phyloP scores from a whole-genome alignment of 2,888 invertebrate genomes.

The Hyles lineata region DNA sequence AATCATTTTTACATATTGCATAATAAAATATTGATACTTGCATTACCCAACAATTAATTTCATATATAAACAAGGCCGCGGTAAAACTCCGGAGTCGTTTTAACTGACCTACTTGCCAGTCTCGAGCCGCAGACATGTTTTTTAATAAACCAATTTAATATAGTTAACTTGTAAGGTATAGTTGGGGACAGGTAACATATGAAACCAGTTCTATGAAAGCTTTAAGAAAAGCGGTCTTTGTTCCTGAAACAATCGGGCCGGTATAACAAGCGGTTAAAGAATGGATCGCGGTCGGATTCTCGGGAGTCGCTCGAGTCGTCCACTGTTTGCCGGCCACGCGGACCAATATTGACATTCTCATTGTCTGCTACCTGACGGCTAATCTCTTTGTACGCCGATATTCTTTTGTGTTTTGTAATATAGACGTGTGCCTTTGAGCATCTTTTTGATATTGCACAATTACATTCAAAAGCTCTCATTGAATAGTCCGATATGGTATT shows the following conservation, averaged over 20 bases:
- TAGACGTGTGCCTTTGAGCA: conserved; percentile 49
- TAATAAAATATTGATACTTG: not conserved
- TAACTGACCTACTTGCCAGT: not conserved
- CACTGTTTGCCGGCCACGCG: conserved; percentile 72
- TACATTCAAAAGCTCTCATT: conserved; percentile 12
- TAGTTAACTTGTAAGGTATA: conserved; percentile 10
- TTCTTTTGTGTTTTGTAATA: conserved; percentile 64
- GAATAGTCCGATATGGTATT: not conserved
- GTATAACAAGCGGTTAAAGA: conserved; percentile 55
- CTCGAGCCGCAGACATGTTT: conserved; percentile 12
- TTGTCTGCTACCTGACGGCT: conserved; percentile 76
- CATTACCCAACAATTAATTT: conserved; percentile 8
- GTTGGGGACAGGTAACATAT: conserved; percentile 5
- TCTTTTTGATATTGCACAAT: conserved; percentile 28
- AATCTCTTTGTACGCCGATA: conserved; percentile 71
- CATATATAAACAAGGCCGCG: conserved; percentile 1
- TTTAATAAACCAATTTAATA: conserved; percentile 20
- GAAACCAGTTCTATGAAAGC: conserved; percentile 28
- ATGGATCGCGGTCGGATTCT: conserved; percentile 65
- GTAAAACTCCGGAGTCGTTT: not conserved
- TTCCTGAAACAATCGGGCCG: conserved; percentile 65
- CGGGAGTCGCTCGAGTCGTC: conserved; percentile 65
- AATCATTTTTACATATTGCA: not conserved
- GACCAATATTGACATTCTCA: conserved; percentile 80
- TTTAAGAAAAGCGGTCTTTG: conserved; percentile 53